phyloP scores from a whole-genome alignment of 2,888 invertebrate species.

The Oligia latruncula region DNA sequence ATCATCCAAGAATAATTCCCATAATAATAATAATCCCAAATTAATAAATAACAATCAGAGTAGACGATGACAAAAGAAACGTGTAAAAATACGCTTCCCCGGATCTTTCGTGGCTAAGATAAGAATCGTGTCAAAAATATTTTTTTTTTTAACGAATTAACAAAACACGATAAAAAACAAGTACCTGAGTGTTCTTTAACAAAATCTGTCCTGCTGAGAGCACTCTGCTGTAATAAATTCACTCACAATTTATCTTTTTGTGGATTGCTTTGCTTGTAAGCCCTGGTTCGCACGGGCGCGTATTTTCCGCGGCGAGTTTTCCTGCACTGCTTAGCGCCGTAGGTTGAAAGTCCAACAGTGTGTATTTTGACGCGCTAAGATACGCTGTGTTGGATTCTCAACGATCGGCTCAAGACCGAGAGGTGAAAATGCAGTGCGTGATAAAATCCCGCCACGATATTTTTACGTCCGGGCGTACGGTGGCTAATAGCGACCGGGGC shows the following conservation, averaged over 20 bases:
- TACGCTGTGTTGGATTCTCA: not conserved
- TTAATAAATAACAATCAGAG: constrained; percentile 25
- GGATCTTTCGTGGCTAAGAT: constrained; percentile 38
- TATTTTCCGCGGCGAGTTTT: not conserved
- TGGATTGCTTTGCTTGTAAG: constrained; percentile 82
- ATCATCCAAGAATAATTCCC: too few relatives aligned
- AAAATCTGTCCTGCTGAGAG: constrained; percentile 85
- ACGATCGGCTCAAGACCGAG: not conserved
- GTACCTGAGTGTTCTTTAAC: constrained; percentile 81
- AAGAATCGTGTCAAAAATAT: constrained; percentile 41
- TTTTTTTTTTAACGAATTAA: constrained; percentile 75
- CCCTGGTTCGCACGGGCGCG: not conserved
- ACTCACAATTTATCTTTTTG: constrained; percentile 86
- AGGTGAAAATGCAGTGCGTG: not conserved
- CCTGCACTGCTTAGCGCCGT: not conserved
- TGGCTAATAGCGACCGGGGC: constrained; percentile 67
- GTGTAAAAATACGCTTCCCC: constrained; percentile 24
- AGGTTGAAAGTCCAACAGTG: not conserved
- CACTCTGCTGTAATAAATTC: constrained; percentile 84
- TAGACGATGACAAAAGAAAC: constrained; percentile 30
- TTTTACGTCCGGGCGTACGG: not conserved
- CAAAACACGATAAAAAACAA: constrained; percentile 78
- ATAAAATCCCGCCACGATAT: not conserved
- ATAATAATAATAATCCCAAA: constrained; percentile 23
- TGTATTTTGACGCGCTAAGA: not conserved